Percentiles rank a stretch among this genome's conserved stretches.
Conservation (phyloP, 1,140 invertebrate genomes). For the Pogonomyrmex barbatus region DNA sequence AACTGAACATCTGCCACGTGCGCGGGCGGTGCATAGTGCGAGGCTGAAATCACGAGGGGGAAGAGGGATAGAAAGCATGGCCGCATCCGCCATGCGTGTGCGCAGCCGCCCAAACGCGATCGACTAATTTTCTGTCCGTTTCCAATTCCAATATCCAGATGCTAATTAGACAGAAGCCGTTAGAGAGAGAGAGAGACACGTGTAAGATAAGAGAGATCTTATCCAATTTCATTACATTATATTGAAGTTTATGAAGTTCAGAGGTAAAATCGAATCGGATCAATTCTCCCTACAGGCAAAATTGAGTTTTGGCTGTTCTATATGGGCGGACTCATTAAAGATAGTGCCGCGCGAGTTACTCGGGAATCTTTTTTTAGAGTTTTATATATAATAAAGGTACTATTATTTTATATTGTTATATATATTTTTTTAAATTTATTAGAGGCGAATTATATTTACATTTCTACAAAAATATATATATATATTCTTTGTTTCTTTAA, state of each 20-base stretch:
- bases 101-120: slow-evolving; percentile 36
- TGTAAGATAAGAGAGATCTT: neutral
- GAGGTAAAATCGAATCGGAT: neutral
- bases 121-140: slow-evolving; percentile 31
- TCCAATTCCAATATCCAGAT: neutral
- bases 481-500: neutral
- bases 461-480: neutral
- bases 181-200: neutral
- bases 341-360: slow-evolving; percentile 8
- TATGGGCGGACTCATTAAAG: slow-evolving; percentile 25
- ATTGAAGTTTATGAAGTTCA: neutral
- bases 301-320: slow-evolving; percentile 7
- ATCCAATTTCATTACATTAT: slow-evolving; percentile 36
- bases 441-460: neutral
- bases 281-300: neutral
- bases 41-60: slow-evolving; percentile 75
- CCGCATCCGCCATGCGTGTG: slow-evolving; percentile 80
- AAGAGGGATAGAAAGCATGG: slow-evolving; percentile 78
- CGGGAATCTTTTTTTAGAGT: neutral
- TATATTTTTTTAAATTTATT: neutral
- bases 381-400: too few relatives aligned
- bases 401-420: neutral
- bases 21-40: slow-evolving; percentile 78
- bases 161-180: slow-evolving; percentile 36
- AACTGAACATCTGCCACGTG: slow-evolving; percentile 81